Base-by-base conservation (phyloP, 2,113 vertebrate genomes). In the Rhinopomastus cyanomelas region DNA sequence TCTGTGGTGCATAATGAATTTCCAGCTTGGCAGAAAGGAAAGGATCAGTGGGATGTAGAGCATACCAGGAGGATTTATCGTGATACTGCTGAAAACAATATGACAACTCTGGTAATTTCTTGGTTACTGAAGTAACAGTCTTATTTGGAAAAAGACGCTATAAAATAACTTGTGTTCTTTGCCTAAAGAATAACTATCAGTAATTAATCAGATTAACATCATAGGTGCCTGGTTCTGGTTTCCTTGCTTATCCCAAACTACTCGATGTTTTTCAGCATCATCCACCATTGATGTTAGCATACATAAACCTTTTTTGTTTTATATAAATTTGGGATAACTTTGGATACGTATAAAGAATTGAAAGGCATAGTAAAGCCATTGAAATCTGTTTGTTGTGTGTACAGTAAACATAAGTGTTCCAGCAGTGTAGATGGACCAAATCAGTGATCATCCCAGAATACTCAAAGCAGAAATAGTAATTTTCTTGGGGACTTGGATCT, bases 1-100 rank as follows among this genome's bases (percentile, higher is more conserved):
- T 91, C 71, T 92, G 34, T 84, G 39, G 85, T 87, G 90, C 77
- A 94, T 95, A 95, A 93, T 90, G 86, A 95, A 86, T 88, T 93
- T 92, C 55, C 77, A 87, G 51, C 72, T 84, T 90, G 77, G 81
- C 88, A 91, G 81, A 94, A 93, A 61, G 76, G 85, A 67, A 65
- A 10, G 69, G 78, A 91, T 94, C 57, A 86, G 90, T 59, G 44
- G 81, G 55, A 91, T 87, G 69, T 56, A 76, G 57, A 73, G 51
- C 79, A 30, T 91, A 79, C 83, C 74, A 11, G 37, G 59, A 93
- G 88, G 86, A 90, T 91, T 95, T 91, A 80, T 88, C 73, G 27
- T 72, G 55, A 59, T 91, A 48, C 66, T 6, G 2, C 3, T 76
- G 66, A 87, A 95, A 94, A 80, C 62, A 88, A 25, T 81, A 84